phyloP scores from a whole-genome alignment of 2,797 vertebrate species.

The Chelon labrosus region DNA sequence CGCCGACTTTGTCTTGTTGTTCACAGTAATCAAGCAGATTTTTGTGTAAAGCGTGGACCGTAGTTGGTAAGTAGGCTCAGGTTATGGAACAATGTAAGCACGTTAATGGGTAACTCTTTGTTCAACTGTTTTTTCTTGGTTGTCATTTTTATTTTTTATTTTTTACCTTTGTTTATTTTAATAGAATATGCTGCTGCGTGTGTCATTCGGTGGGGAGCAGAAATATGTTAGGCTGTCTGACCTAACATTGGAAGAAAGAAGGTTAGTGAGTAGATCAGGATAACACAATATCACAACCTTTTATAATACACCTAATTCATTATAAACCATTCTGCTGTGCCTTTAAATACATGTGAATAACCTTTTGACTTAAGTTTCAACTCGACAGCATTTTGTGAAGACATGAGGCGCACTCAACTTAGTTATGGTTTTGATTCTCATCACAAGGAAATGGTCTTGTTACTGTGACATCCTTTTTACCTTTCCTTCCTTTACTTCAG shows the following conservation, averaged over 20 bases:
- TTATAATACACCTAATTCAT: neutral
- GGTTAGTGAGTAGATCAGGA: slow-evolving; percentile 3
- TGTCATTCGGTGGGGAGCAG: slow-evolving; percentile 25
- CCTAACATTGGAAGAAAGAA: slow-evolving; percentile 36
- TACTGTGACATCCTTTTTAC: neutral
- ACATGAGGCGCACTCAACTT: neutral
- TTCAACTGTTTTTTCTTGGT: too few species aligned
- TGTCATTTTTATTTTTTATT: too few species aligned
- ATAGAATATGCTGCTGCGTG: slow-evolving; percentile 29
- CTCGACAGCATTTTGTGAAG: slow-evolving; percentile 9
- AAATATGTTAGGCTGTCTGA: slow-evolving; percentile 44
- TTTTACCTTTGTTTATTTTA: neutral
- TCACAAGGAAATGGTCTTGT: too few species aligned
- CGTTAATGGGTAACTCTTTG: too few species aligned
- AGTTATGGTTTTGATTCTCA: too few species aligned
- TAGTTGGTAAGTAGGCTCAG: too few species aligned
- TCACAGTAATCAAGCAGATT: too few species aligned
- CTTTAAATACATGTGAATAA: slow-evolving; percentile 5
- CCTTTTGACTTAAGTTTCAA: neutral
- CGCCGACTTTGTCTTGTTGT: too few species aligned
- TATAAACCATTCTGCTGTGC: neutral
- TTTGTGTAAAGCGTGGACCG: too few species aligned
- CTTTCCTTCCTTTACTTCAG: slow-evolving; percentile 6
- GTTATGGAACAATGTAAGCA: too few species aligned
- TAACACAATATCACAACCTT: slow-evolving; percentile 9